Evolutionary conservation across 2,797 vertebrate genomes (phyloP), one percentile per base, ranked within the genome.

Genomic region (Gephyroberyx darwinii): DNA sequence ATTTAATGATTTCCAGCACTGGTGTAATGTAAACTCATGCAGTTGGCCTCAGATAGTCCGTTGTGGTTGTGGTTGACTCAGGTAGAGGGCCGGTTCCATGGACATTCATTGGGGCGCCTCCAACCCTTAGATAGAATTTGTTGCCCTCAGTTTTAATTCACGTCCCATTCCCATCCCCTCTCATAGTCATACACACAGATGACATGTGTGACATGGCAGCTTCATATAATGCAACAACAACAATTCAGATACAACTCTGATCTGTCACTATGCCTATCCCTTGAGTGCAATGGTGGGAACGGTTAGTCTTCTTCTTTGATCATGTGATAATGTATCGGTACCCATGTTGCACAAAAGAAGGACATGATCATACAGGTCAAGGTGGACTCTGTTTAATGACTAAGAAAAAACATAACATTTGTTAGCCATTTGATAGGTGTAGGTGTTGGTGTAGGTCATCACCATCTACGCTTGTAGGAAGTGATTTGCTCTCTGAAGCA

Each of bases 1-100:
- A 47, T 63, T 31, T 33, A n/a, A 50, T 68, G 19, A 50, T 57
- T 58, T 58, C 17, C 37, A 51, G 12, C 17, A 43, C 50, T 43
- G 45, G 35, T 47, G 17, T 61, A 22, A 56, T 53, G 51, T 75
- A 48, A 57, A 52, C 43, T 13, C 35, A 47, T 54, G 10, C 33
- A 53, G 58, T 43, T 43, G 54, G 13, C 57, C 12, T 62, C 50
- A 61, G 17, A 16, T 43, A 43, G 14, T 43, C 17, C 1, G 2
- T 58, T 41, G 48, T 37, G 48, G 26, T 26, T 26, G 26, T 59
- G 39, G 53, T n/a, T 9, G 13, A 59, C 19, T 6, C 48, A 22
- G 13, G 63, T 72, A 20, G 17, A 51, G 37, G 7, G 43, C 51
- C 51, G 16, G 22, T 69, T 69, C 57, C 12, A 58, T 20, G 35